Evolutionary conservation across 2,113 vertebrate genomes (phyloP), one percentile per base, ranked within the genome.

Genomic region (Himantopus leucocephalus): DNA sequence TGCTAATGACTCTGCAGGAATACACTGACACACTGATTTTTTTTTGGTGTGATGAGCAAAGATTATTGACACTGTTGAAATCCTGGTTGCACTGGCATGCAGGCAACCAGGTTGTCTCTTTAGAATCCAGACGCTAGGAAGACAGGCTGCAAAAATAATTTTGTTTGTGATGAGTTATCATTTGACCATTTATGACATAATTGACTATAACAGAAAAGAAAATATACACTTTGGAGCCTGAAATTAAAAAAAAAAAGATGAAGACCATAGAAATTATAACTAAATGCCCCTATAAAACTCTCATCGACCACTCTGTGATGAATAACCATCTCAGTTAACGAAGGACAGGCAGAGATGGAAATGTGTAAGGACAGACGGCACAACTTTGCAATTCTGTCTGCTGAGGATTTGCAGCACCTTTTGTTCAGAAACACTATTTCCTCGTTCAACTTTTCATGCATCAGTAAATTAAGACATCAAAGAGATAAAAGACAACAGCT

Each of bases 11-110:
- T 85, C 97, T 93, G 96, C 96, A 95, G 96, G 97, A 97, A 91
- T 84, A 97, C 95, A 96, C 90, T 74, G 94, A 95, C 96, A 96
- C 93, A 73, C 96, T 87, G 96, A 88, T 96, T 97, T 96, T 24
- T 43, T 94, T 97, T 95, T 92, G 83, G 96, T 97, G 86, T 88
- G 97, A 97, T 83, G 97, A 97, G 97, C 96, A 97, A 96, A 97
- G 97, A 97, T 96, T 98, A 97, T 77, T 97, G 98, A 98, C 97
- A 97, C 95, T 96, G 97, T 95, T 97, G 97, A 98, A 98, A 98
- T 97, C 95, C 96, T 94, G 96, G 96, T 97, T 98, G 95, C 90
- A 90, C 94, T 97, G 96, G 97, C 95, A 96, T 94, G 96, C 90
- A 97, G 83, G 94, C 78, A 80, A 72, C 90, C 59, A 96, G 96